phyloP scores from a whole-genome alignment of 2,797 vertebrate genomes.

The Crenuchus spilurus region DNA sequence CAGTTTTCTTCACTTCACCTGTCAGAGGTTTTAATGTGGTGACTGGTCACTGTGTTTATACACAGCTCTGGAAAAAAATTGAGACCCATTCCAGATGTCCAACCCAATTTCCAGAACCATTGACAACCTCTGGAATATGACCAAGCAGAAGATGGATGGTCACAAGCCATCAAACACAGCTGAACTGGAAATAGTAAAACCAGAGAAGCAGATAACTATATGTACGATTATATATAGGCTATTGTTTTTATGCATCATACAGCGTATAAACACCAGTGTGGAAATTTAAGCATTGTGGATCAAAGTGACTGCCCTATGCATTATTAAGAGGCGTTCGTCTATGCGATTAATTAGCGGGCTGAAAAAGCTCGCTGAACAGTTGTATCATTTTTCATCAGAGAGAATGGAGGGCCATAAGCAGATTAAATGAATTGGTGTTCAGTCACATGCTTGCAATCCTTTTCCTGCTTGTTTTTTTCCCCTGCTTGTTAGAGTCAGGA shows the following conservation, averaged over 20 bases:
- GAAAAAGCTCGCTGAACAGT: conserved; percentile 63
- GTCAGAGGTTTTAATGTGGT: no score
- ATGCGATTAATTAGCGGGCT: conserved; percentile 67
- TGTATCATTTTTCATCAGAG: conserved; percentile 66
- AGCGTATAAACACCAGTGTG: conserved; percentile 4
- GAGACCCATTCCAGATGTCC: no score
- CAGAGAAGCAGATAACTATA: no score
- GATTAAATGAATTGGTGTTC: conserved; percentile 61
- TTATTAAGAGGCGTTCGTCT: conserved; percentile 64
- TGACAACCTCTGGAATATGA: no score
- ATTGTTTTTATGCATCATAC: conserved; percentile 12
- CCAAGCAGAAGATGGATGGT: no score
- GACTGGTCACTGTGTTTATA: no score
- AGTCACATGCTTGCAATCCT: conserved; percentile 61
- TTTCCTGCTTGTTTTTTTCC: conserved; percentile 45
- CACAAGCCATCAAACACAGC: no score
- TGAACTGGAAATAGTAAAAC: no score
- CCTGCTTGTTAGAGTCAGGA: conserved; percentile 35
- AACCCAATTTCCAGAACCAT: no score
- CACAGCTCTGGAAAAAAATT: no score
- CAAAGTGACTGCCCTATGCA: conserved; percentile 28
- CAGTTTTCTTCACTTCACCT: no score
- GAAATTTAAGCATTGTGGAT: conserved; percentile 26
- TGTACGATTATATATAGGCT: no score
- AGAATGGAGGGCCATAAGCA: conserved; percentile 57